These are phyloP conservation scores for Danio choprae DNA, from an alignment of 2,797 vertebrate genomes.

Conservation along the genomic window DNA sequence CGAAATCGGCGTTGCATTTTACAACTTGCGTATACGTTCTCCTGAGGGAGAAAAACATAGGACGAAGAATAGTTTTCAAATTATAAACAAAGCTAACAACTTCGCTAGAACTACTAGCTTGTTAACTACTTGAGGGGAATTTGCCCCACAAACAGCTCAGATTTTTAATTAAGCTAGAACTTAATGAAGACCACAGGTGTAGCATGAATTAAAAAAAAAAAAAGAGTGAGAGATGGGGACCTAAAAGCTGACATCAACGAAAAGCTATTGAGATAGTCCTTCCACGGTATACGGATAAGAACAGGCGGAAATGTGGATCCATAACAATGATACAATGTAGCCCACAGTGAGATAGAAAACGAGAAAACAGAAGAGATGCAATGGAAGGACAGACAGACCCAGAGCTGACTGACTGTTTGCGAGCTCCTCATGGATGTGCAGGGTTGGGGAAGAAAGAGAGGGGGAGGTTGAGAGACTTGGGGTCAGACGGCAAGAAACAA, in stretches of 20 bases:
- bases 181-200: constrained; percentile 45
- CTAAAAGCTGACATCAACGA: constrained; percentile 33
- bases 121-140: constrained; percentile 5
- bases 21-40: not conserved
- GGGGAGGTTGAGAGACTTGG: constrained; percentile 67
- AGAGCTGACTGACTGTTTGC: constrained; percentile 66
- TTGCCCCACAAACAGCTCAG: constrained; percentile 42
- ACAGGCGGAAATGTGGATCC: constrained; percentile 59
- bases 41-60: not conserved
- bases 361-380: constrained; percentile 36
- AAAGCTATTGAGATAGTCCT: constrained; percentile 48
- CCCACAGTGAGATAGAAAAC: constrained; percentile 60
- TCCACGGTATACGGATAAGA: constrained; percentile 54
- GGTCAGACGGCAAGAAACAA: constrained; percentile 82
- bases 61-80: not conserved
- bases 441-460: constrained; percentile 69
- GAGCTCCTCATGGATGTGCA: constrained; percentile 71
- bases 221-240: constrained; percentile 22
- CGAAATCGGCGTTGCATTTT: not conserved
- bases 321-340: constrained; percentile 56
- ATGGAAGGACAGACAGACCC: constrained; percentile 46
- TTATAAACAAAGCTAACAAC: constrained; percentile 48
- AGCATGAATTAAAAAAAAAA: constrained; percentile 1
- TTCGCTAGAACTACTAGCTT: constrained; percentile 27
- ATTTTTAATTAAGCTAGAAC: constrained; percentile 32